Base-by-base conservation (phyloP, 2,888 invertebrate species). In the Hesperia comma region DNA sequence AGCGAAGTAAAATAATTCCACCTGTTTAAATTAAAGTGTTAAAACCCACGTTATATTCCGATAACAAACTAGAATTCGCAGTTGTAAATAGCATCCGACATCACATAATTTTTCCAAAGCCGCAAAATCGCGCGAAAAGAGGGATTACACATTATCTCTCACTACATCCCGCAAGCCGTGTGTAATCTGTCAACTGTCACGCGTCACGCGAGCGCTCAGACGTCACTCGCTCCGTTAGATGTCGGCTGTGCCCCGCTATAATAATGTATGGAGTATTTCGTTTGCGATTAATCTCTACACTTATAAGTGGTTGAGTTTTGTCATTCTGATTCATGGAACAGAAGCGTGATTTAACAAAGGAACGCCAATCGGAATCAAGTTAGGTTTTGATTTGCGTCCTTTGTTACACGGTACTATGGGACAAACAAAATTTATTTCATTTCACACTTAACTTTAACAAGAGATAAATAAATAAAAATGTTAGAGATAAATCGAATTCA, bases 171-270 rank as follows among this genome's bases (percentile, higher is more conserved):
- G 51, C 63, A 26, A 51, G 49, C 63, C 63, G 56, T n/a, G 63
- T 56, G 58, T 58, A 58, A 58, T 58, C 58, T 58, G 58, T 58
- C 58, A 58, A 46, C 46, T 58, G 58, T 58, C 58, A 33, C 17
- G 17, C 46, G 58, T 58, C 58, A 58, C 58, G 43, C 58, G 12
- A 43, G 26, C 58, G 43, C 43, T 58, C 58, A 46, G 46, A 58
- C 21, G 58, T 58, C 58, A 58, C 58, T 26, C 58, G 58, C 58
- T 58, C 58, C 46, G 43, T 58, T 58, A 58, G 58, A 37, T 19
- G 55, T 46, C 33, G 33, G 33, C 54, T 14, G 54, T 54, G 46
- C 46, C 14, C 56, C 14, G 43, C 32, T 46, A 32, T 46, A 32
- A 41, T 37, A 43, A 43, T 43, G 43, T 41, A 41, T 41, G 40